A percentile compares a stretch with the other conserved stretches of the same genome.
Conservation (phyloP, 2,113 vertebrate genomes). For the Tetrao urogallus region DNA sequence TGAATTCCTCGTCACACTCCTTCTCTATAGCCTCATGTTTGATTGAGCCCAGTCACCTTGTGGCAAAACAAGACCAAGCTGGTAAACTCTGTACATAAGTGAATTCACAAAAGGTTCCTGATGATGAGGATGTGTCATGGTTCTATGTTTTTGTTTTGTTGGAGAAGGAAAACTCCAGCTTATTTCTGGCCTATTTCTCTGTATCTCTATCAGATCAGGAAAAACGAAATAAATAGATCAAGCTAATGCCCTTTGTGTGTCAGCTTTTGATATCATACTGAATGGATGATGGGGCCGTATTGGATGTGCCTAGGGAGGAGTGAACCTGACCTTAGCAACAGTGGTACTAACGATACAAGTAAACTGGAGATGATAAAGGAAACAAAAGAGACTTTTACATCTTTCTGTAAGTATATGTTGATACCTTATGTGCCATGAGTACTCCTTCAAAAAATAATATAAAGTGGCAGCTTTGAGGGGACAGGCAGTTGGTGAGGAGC, state of each 20-base stretch:
- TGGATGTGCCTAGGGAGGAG: background rate
- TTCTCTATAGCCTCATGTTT: background rate
- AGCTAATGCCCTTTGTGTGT: background rate
- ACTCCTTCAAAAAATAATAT: background rate
- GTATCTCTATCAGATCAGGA: background rate
- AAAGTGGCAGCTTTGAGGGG: background rate
- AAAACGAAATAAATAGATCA: background rate
- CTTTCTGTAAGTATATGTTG: background rate
- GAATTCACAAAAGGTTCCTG: background rate
- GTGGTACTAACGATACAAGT: background rate
- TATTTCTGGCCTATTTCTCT: background rate
- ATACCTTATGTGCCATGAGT: background rate
- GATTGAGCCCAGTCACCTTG: background rate
- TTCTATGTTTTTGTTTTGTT: no score
- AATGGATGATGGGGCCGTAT: background rate
- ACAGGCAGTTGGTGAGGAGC: background rate
- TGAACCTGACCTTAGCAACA: background rate
- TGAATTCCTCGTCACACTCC: background rate
- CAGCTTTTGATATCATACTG: background rate
- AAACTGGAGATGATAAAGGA: background rate
- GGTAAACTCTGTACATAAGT: background rate
- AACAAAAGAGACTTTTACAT: background rate
- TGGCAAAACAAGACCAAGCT: background rate
- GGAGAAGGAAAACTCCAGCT: background rate
- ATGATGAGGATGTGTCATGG: background rate